Evolutionary conservation across 2,888 invertebrate species (phyloP), one percentile per base, ranked within the genome.

Genomic region (Drosophila seclusa): DNA sequence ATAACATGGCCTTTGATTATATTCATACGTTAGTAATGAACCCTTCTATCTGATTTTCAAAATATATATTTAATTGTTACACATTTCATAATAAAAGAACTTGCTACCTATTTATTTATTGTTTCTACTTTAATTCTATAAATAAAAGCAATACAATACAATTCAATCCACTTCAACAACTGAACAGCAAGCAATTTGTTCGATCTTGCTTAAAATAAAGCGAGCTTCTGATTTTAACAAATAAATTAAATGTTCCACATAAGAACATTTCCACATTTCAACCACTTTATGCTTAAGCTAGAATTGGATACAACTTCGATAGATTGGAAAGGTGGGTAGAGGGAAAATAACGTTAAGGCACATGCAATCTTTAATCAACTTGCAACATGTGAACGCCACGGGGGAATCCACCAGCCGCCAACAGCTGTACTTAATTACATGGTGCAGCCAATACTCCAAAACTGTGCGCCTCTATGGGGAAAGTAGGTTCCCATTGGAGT

Each of bases 381-480:
- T 61, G 65, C 34, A 54, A 40, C 54, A 40, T 40, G 45, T 67
- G 40, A 36, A 65, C 58, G 70, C 67, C 77, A 55, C 63, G n/a
- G 54, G 83, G 68, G 66, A 72, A 53, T 72, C 74, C 70, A 74
- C 53, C 60, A 65, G 65, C 55, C 75, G 66, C 67, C 69, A 76
- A 74, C 89, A 83, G 83, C 68, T 84, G 79, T 73, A 66, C 79
- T 82, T 84, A 84, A 89, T 84, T 84, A 79, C 89, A 68, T 60
- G 65, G 81, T 73, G 68, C 57, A 63, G 62, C 64, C 70, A 55
- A 42, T 38, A 32, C 24, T 32, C 29, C 21, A 16, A 42, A 42
- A 42, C 29, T 52, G 49, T 60, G 10, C 53, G 31, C 6, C 32
- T 40, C 66, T 55, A 18, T 11, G 34, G 54, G 53, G 64, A 65